These are phyloP conservation scores for Rachycentron canadum DNA, from an alignment of 2,797 vertebrate genomes.

Conservation along the genomic window DNA sequence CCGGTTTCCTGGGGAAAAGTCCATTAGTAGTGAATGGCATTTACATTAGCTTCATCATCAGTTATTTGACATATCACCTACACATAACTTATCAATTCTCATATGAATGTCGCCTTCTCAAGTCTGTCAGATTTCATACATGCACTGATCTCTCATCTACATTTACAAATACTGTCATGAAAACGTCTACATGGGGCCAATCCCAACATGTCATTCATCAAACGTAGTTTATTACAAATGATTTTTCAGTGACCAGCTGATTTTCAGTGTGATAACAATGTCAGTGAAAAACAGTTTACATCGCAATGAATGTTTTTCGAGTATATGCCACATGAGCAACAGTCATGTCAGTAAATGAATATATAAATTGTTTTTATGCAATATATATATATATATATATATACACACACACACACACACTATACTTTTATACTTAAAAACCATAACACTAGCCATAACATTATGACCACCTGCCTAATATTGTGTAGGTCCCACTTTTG, in stretches of 20 bases:
- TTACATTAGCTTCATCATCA: slow-evolving; percentile 3
- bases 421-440: too few relatives aligned
- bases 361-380: too few relatives aligned
- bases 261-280: background rate
- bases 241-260: background rate
- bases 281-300: background rate
- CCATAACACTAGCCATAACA: too few relatives aligned
- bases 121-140: background rate
- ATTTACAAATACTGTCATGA: background rate
- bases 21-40: background rate
- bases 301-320: too few relatives aligned
- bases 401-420: too few relatives aligned
- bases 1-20: background rate
- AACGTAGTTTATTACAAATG: background rate
- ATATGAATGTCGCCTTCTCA: background rate
- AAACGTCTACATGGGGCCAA: background rate
- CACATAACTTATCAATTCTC: background rate
- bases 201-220: background rate
- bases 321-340: too few relatives aligned
- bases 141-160: background rate
- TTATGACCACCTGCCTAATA: too few relatives aligned
- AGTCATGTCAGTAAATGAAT: too few relatives aligned
- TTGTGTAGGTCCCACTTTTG: too few relatives aligned
- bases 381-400: too few relatives aligned
- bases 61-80: background rate